Percentiles rank a stretch among this genome's conserved stretches.
These are phyloP conservation scores for Pterocles orientalis DNA, from an alignment of 2,113 vertebrate genomes.

Conservation along the genomic window DNA sequence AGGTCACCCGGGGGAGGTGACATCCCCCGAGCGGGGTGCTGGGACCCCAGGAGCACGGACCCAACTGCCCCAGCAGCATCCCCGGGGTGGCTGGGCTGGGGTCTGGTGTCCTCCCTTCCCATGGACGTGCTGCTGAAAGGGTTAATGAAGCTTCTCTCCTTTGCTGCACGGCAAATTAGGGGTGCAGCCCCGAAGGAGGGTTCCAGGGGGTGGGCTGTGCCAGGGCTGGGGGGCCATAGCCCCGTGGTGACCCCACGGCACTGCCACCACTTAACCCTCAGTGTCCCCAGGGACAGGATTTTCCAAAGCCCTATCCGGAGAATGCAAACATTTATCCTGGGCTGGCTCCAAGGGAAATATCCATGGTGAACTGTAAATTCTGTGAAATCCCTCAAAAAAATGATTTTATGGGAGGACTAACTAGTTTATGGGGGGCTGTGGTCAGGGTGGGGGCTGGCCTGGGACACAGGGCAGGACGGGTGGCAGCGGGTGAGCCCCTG, in stretches of 20 bases:
- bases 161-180: background rate
- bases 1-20: background rate
- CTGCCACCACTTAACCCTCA: background rate
- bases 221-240: too few relatives aligned
- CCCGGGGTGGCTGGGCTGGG: background rate
- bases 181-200: background rate
- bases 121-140: background rate
- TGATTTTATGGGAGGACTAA: background rate
- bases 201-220: background rate
- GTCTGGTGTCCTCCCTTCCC: rapidly evolving
- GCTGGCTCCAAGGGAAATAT: constrained; percentile 39
- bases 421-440: background rate
- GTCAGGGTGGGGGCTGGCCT: background rate
- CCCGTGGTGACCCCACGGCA: background rate
- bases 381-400: background rate
- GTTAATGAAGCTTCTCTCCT: background rate
- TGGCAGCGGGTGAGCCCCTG: background rate
- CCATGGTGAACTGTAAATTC: background rate
- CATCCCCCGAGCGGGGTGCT: rapidly evolving
- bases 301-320: background rate
- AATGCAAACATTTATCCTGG: constrained; percentile 36
- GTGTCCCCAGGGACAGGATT: background rate
- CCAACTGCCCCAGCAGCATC: background rate
- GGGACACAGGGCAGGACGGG: background rate
- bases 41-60: background rate